Evolutionary conservation across 2,113 vertebrate genomes (phyloP).

Genomic region (Microcebus murinus): DNA sequence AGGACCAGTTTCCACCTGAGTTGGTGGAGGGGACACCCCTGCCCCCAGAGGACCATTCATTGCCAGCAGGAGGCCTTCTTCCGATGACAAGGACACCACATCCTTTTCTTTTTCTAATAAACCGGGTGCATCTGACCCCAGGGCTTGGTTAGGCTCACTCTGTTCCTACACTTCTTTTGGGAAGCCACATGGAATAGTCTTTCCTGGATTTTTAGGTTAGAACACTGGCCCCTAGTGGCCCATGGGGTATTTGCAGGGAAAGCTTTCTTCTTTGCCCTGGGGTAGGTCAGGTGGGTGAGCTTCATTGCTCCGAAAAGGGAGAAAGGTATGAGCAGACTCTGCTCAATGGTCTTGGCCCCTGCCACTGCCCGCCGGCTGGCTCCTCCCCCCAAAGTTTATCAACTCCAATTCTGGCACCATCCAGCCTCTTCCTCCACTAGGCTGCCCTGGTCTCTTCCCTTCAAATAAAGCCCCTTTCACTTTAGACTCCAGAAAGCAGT

Average conservation of each 20-base stretch:
- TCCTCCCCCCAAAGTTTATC: not conserved
- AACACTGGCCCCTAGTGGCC: conserved; percentile 1
- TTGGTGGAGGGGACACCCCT: not conserved
- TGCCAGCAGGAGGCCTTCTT: too few relatives aligned
- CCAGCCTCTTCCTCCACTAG: not conserved
- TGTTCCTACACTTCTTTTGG: not conserved
- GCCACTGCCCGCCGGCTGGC: not conserved
- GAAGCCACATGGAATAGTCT: not conserved
- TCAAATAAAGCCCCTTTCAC: not conserved
- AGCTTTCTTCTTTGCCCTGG: not conserved
- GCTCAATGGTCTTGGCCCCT: fast-evolving
- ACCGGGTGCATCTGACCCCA: not conserved
- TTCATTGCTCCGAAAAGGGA: not conserved
- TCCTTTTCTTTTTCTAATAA: not conserved
- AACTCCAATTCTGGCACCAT: not conserved
- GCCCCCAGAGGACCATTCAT: not conserved
- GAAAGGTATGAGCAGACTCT: fast-evolving
- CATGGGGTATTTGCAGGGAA: not conserved
- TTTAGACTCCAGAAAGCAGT: not conserved
- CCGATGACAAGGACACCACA: fast-evolving
- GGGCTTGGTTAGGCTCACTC: not conserved
- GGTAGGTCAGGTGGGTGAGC: not conserved
- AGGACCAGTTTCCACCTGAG: not conserved
- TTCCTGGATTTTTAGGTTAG: not conserved
- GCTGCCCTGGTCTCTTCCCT: not conserved